Evolutionary conservation across 2,888 invertebrate species (phyloP).

Genomic region (Lithophane socia): DNA sequence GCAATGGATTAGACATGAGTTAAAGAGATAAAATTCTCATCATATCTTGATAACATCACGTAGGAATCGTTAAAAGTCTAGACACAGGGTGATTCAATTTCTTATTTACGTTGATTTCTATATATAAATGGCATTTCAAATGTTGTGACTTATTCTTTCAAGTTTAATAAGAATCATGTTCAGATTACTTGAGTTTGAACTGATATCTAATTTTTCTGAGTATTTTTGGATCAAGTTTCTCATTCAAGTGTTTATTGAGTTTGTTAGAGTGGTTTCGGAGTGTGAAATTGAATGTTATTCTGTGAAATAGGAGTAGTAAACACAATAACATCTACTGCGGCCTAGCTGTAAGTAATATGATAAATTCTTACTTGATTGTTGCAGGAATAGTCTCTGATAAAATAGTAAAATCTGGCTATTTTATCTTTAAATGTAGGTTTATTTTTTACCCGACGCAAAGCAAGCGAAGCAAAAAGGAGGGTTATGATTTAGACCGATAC

Average conservation of each 20-base stretch:
- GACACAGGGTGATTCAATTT: conserved; percentile 77
- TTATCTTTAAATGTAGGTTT: no score
- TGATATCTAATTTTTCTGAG: conserved; percentile 19
- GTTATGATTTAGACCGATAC: no score
- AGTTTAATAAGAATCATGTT: conserved; percentile 47
- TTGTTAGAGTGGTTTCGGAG: conserved; percentile 33
- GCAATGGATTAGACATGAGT: conserved; percentile 61
- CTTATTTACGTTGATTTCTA: conserved; percentile 73
- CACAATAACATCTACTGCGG: not conserved
- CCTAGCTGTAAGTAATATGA: not conserved
- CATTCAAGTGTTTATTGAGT: conserved; percentile 34
- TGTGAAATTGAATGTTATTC: conserved; percentile 9
- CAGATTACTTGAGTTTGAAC: conserved; percentile 5
- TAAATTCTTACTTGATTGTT: not conserved
- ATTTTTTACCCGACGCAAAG: no score
- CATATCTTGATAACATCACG: conserved; percentile 66
- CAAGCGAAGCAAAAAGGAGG: no score
- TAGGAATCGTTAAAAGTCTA: conserved; percentile 79
- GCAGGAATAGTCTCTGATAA: not conserved
- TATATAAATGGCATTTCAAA: conserved; percentile 57
- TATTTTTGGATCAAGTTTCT: conserved; percentile 38
- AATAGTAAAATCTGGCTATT: not conserved
- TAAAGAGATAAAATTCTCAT: conserved; percentile 34
- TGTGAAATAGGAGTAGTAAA: not conserved
- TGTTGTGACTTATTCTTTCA: conserved; percentile 44